Evolutionary conservation across 2,113 vertebrate genomes (phyloP), one percentile per base, ranked within the genome.

Genomic region (Vulpes lagopus): DNA sequence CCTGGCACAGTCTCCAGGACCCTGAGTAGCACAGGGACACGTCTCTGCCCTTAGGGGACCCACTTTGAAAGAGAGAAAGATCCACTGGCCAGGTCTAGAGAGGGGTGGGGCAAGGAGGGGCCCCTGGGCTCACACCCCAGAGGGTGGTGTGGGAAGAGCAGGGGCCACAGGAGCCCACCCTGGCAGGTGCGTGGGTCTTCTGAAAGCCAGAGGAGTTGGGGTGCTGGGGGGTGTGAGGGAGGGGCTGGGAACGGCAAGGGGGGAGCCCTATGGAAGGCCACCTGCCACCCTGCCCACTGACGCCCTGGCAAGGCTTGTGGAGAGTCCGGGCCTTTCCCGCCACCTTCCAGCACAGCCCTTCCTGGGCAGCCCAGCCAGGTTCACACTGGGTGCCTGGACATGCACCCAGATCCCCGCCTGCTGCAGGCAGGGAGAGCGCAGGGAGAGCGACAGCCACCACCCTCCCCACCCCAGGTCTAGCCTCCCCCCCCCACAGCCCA

Each of bases 61-160:
- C 38, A 4, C 38, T 8, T 6, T 1, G 0, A 57, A 57, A 25
- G 57, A 67, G 57, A 84, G 67, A 84, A 10, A 30, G 81, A 30
- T 7, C 30, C 59, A 22, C 38, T 0, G 8, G 60, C 2, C 0
- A 51, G 49, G 49, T 53, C 92, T n/a, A 15, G 25, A 51, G 14
- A 73, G 0, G 20, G 6, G 12, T 20, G 11, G 22, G 4, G 5
- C 1, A 8, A 35, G 16, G 43, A 51, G 60, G 55, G 23, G 4
- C 11, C 16, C 55, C 2, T 35, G 8, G 0, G 15, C 25, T 19
- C 22, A 0, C 53, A 69, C 0, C 0, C 43, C 27, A 0, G 0
- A 71, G 25, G 53, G 32, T 1, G 43, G 35, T 1, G 0, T 1
- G 0, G 71, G 38, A 23, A 35, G 15, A 43, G 88, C 9, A 0